Evolutionary conservation across 2,113 vertebrate species (phyloP).

Genomic region (Otus sunia): DNA sequence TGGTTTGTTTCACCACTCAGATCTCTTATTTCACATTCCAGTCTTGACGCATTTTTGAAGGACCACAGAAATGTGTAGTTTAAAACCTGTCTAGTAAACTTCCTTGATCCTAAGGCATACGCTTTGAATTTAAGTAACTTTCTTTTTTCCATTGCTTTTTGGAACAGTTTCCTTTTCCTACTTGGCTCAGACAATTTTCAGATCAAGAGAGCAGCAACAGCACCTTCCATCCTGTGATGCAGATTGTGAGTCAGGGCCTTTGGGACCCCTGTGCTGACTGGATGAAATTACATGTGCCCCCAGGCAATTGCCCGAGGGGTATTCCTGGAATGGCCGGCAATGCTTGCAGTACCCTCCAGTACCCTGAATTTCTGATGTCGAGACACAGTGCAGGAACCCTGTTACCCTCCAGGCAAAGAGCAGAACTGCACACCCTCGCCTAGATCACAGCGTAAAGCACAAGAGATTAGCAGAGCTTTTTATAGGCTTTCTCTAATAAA

Average conservation of each 20-base stretch:
- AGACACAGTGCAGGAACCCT: background rate
- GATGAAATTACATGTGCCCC: background rate
- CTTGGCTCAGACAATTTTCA: background rate
- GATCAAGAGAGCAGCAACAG: background rate
- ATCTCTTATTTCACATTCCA: constrained; percentile 70
- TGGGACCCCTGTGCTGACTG: background rate
- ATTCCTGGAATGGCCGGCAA: background rate
- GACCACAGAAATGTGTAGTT: constrained; percentile 58
- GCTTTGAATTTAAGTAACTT: constrained; percentile 65
- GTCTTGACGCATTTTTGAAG: constrained; percentile 30
- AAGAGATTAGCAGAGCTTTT: background rate
- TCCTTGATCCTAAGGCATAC: constrained; percentile 58
- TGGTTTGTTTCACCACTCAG: background rate
- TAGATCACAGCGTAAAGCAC: background rate
- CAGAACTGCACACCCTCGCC: background rate
- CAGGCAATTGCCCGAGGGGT: background rate
- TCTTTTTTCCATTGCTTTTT: constrained; percentile 55
- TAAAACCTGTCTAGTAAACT: constrained; percentile 64
- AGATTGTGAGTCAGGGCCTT: background rate
- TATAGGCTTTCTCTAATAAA: constrained; percentile 17
- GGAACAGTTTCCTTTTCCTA: constrained; percentile 59
- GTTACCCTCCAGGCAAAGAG: background rate
- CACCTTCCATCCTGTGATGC: background rate
- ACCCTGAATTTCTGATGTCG: background rate
- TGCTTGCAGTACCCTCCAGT: background rate